Evolutionary conservation across 2,797 vertebrate genomes (phyloP), one percentile per base, ranked within the genome.

Genomic region (Coreius guichenoti): DNA sequence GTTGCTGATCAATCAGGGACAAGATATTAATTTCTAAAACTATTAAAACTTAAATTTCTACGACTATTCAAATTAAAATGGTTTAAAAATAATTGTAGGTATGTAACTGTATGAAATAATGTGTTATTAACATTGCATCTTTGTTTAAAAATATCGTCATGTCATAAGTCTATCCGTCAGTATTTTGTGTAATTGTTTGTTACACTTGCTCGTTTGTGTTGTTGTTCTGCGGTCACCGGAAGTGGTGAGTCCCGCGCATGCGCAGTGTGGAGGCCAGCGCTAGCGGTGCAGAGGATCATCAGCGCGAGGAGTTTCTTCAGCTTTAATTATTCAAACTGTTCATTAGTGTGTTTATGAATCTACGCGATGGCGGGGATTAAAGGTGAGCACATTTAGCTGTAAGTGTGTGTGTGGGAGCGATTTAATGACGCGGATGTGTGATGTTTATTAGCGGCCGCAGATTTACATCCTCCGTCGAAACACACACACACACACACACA

Each of bases 291-390:
- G 67, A 54, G 81, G 49, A 61, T 56, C 45, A 56, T 3, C 11
- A 56, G 45, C 19, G 16, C 47, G 63, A 77, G 19, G 81, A 51
- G 43, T 69, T 69, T 78, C 61, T 31, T 29, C 16, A 54, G 31
- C 21, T 77, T 65, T 21, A 69, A n/a, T 69, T 31, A 21, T 45
- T 84, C 8, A 43, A 8, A 16, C 54, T 63, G 11, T 58, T 36
- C 1, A 45, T 69, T 83, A 26, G 2, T n/a, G 74, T 69, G 74
- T 77, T 69, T 54, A 23, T 84, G 12, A 45, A 33, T 45, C 74
- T 16, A 19, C 29, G 8, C 9, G 0, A 84, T 84, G 82, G 82
- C 82, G 0, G 82, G 82, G 31, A 84, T 84, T 68, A 84, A 84
- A 84, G 82, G 82, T 84, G 31, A 76, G 72, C 14, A 14, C 29